Evolutionary conservation across 2,888 invertebrate species (phyloP).

Genomic region (Drosophila meridiana): DNA sequence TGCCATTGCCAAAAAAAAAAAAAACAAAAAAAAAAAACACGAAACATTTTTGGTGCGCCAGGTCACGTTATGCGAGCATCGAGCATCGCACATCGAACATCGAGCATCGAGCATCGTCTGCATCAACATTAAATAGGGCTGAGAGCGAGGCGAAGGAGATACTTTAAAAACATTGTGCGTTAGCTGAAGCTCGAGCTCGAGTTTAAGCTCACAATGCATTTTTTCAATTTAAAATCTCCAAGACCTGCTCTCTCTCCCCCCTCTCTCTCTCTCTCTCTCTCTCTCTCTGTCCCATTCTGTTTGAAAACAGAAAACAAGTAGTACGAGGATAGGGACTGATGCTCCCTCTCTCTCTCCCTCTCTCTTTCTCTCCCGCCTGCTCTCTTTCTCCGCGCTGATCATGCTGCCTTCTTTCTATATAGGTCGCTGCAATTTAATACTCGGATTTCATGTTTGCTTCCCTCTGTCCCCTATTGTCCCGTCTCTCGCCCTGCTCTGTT

Average conservation of each 20-base stretch:
- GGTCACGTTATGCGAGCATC: slow-evolving; percentile 53
- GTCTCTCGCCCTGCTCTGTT: not conserved
- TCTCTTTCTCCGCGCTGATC: slow-evolving; percentile 22
- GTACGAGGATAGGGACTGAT: slow-evolving; percentile 11
- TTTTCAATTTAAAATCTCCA: slow-evolving; percentile 24
- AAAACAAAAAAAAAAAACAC: slow-evolving; percentile 15
- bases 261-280: not conserved
- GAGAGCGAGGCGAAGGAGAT: not conserved
- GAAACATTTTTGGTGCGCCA: slow-evolving; percentile 42
- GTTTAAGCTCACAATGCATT: slow-evolving; percentile 44
- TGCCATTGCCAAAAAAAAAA: slow-evolving; percentile 39
- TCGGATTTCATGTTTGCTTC: slow-evolving; percentile 53
- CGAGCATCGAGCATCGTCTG: not conserved
- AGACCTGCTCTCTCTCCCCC: not conserved
- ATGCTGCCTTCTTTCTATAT: slow-evolving; percentile 72
- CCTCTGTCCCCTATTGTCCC: not conserved
- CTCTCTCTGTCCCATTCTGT: not conserved
- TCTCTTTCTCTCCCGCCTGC: not conserved
- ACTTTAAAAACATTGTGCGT: slow-evolving; percentile 19
- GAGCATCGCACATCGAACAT: slow-evolving; percentile 9
- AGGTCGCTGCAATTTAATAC: slow-evolving; percentile 85
- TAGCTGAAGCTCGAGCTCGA: slow-evolving; percentile 19
- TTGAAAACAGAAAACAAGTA: slow-evolving; percentile 16
- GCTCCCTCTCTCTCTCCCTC: not conserved
- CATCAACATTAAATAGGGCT: slow-evolving; percentile 18